Percentiles rank a stretch among this genome's conserved stretches.
These are phyloP conservation scores for Alcedo atthis DNA, from an alignment of 2,797 vertebrate genomes.

Conservation along the genomic window DNA sequence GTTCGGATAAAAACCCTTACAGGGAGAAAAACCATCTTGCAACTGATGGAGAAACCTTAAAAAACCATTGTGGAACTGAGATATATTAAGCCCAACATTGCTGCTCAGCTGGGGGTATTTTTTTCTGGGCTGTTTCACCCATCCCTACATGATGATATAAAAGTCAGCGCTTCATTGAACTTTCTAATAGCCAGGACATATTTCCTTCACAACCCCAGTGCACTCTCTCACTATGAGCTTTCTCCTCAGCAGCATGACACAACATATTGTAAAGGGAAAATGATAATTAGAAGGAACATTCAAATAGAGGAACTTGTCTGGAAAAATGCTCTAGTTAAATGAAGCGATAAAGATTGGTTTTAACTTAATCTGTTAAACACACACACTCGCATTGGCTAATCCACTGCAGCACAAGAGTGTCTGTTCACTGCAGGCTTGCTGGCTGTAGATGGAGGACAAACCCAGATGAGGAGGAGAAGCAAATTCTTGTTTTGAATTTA, in stretches of 20 bases:
- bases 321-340: constrained; percentile 80
- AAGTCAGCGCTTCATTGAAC: constrained; percentile 75
- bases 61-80: constrained; percentile 8
- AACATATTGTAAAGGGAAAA: constrained; percentile 79
- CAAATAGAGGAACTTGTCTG: constrained; percentile 74
- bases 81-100: background rate
- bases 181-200: constrained; percentile 77
- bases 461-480: background rate
- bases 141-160: constrained; percentile 61
- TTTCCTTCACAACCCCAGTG: constrained; percentile 65
- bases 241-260: constrained; percentile 70
- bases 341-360: constrained; percentile 73
- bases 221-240: constrained; percentile 61
- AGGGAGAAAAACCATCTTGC: constrained; percentile 1
- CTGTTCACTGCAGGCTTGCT: background rate
- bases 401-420: accelerated
- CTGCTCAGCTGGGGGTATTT: constrained; percentile 42
- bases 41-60: constrained; percentile 54
- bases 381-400: background rate
- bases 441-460: background rate
- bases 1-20: background rate
- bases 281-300: constrained; percentile 79
- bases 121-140: constrained; percentile 73
- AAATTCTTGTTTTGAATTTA: background rate
- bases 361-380: constrained; percentile 73